phyloP scores from a whole-genome alignment of 2,888 invertebrate species.

The Caenorhabditis sp. region DNA sequence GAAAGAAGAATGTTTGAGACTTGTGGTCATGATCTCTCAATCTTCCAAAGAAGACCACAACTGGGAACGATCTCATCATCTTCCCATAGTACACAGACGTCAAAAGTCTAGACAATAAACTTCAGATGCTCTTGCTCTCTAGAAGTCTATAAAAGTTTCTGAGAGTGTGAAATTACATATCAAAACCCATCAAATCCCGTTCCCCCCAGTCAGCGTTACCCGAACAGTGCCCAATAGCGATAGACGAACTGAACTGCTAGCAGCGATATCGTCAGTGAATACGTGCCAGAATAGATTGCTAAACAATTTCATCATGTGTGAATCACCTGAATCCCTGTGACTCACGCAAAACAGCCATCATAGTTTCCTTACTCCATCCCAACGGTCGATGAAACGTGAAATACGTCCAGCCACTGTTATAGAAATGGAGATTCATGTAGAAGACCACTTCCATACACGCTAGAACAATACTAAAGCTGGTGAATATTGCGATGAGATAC shows the following conservation, averaged over 20 bases:
- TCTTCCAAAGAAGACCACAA: no score
- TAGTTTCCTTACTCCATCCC: background rate
- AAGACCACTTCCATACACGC: background rate
- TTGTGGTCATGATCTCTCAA: no score
- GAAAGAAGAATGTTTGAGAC: background rate
- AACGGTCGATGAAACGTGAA: slow-evolving; percentile 2
- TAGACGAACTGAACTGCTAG: slow-evolving; percentile 8
- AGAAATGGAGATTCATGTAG: slow-evolving; percentile 20
- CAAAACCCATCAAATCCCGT: no score
- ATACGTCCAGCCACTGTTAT: background rate
- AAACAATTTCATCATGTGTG: background rate
- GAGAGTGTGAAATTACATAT: no score
- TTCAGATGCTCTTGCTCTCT: no score
- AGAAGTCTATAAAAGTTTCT: no score
- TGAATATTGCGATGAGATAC: slow-evolving; percentile 8
- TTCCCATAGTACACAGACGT: no score
- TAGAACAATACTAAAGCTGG: background rate
- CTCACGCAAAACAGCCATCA: background rate
- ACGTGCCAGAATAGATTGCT: background rate
- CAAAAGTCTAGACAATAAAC: no score
- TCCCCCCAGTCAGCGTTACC: no score
- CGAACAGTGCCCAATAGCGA: slow-evolving; percentile 11
- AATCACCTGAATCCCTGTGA: background rate
- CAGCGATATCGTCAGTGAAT: background rate
- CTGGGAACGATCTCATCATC: no score